Evolutionary conservation across 2,888 invertebrate genomes (phyloP).

Genomic region (Patella pellucida): DNA sequence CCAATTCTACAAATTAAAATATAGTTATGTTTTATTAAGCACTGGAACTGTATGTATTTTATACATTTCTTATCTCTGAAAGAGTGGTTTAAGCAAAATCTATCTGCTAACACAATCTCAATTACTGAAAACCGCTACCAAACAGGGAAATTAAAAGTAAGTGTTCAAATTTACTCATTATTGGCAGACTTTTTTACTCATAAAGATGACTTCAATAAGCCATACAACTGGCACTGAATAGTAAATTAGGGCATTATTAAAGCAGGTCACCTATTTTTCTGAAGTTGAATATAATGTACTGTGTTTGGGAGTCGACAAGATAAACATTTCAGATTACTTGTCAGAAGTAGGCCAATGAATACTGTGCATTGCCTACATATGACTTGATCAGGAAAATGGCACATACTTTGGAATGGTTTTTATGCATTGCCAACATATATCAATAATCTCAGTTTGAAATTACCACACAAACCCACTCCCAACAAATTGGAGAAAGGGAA

Average conservation of each 20-base stretch:
- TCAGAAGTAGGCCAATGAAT: too few relatives aligned
- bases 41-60: conserved; percentile 9
- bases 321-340: too few relatives aligned
- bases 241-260: neutral
- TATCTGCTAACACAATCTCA: neutral
- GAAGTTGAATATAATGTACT: too few relatives aligned
- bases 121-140: neutral
- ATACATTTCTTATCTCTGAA: too few relatives aligned
- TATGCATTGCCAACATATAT: too few relatives aligned
- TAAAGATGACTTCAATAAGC: neutral
- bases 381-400: neutral
- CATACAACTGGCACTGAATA: neutral
- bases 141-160: too few relatives aligned
- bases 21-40: neutral
- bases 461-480: neutral
- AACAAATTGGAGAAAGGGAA: conserved; percentile 32
- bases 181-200: neutral
- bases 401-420: too few relatives aligned
- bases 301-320: too few relatives aligned
- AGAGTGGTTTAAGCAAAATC: neutral
- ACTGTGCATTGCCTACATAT: neutral
- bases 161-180: too few relatives aligned
- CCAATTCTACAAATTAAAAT: neutral
- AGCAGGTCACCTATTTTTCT: too few relatives aligned
- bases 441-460: neutral